Conservation (phyloP, 2,113 vertebrate genomes). For the Pica pica region DNA sequence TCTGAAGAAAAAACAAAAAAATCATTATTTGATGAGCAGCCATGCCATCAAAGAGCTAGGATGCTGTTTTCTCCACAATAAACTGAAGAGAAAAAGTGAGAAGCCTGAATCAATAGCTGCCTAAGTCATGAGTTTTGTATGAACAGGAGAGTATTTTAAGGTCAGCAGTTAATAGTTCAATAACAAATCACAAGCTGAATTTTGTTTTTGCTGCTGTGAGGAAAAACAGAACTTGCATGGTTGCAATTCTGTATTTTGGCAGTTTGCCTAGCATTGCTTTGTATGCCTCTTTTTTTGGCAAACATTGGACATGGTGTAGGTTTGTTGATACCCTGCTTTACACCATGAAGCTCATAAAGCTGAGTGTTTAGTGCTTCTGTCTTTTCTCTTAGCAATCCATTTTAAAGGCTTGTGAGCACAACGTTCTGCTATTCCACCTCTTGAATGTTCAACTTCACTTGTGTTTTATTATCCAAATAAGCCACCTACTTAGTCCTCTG, state of each 20-base stretch:
- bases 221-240: background rate
- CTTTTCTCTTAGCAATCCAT: background rate
- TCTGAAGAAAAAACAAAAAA: background rate
- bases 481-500: background rate
- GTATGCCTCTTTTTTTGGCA: background rate
- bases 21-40: background rate
- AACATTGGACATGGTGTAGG: background rate
- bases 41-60: background rate
- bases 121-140: background rate
- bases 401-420: background rate
- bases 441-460: background rate
- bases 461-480: background rate
- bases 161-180: background rate
- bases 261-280: background rate
- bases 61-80: background rate
- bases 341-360: background rate
- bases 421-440: background rate
- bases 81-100: constrained; percentile 3
- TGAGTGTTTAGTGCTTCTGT: background rate
- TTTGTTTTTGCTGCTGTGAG: constrained; percentile 4
- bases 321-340: background rate
- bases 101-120: background rate
- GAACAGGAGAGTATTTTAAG: background rate
- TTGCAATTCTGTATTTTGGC: constrained; percentile 5
- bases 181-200: constrained; percentile 8